Base-by-base conservation (phyloP, 2,888 invertebrate genomes). In the Zygaena filipendulae region DNA sequence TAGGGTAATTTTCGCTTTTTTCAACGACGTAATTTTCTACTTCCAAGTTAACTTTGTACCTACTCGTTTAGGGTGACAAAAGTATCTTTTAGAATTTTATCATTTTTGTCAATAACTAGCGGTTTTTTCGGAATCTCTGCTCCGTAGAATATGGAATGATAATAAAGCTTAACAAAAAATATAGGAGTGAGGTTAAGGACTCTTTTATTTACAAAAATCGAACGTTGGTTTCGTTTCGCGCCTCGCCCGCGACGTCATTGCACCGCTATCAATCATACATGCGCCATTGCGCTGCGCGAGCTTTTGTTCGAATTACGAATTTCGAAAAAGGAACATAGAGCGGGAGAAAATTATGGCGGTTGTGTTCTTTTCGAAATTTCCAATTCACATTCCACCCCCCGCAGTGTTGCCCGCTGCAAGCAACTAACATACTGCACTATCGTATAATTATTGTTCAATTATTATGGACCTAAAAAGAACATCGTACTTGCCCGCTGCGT, bases 261-360 rank as follows among this genome's bases (percentile, higher is more conserved):
- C 52, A 45, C 53, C 61, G 64, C 74, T 67, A 77, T 77, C 77
- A 74, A 77, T 77, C 77, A 77, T 70, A 64, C 64, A 71, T 72
- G 77, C 75, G 63, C 74, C 75, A 71, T 72, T 74, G 77, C 70
- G 60, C 61, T 51, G 63, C 54, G 62, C 61, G 57, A 53, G 70
- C 74, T 74, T 74, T 77, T 71, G 74, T 75, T 70, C 68, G 63
- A 67, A 68, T 70, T 69, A 70, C 72, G 62, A 66, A 71, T 69
- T 70, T 64, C 60, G 55, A 74, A 75, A 74, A 74, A 72, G 58
- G 69, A 69, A 70, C 60, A 64, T 51, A 59, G 58, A 56, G 56
- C 53, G 58, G 52, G 56, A 61, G 53, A 58, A 54, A 70, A 69
- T 67, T 66, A 71, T 66, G 68, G 66, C 52, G 60, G 57, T 66